phyloP scores from a whole-genome alignment of 2,797 vertebrate genomes.

The Toxotes lorentzi region DNA sequence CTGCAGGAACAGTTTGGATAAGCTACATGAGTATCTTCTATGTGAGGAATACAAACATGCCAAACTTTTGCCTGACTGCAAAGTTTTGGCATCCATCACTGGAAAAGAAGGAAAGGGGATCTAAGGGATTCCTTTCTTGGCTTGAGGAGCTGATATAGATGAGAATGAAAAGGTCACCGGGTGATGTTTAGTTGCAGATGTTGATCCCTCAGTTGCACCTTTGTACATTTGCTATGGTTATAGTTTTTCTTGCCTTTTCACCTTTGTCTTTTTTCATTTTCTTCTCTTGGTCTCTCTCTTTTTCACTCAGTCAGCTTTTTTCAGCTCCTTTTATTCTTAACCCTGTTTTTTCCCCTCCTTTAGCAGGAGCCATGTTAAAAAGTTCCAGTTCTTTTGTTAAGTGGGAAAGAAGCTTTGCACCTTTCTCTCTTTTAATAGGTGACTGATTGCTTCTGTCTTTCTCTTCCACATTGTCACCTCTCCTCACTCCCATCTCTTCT shows the following conservation, averaged over 20 bases:
- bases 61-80: constrained; percentile 43
- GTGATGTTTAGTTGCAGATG: constrained; percentile 40
- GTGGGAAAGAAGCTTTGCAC: constrained; percentile 20
- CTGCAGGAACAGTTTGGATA: constrained; percentile 67
- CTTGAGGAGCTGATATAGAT: constrained; percentile 50
- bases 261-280: not conserved
- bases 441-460: constrained; percentile 35
- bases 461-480: constrained; percentile 3
- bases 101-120: constrained; percentile 41
- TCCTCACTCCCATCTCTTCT: not conserved
- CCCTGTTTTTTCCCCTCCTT: constrained; percentile 1
- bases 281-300: not conserved
- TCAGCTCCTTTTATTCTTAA: constrained; percentile 1
- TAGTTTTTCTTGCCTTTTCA: not conserved
- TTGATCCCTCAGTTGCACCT: constrained; percentile 31
- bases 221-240: constrained; percentile 21
- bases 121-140: constrained; percentile 41
- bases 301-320: constrained; percentile 24
- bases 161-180: constrained; percentile 50
- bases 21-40: constrained; percentile 69
- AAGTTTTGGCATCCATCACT: constrained; percentile 36
- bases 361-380: constrained; percentile 23
- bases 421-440: constrained; percentile 5
- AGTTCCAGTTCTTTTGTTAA: constrained; percentile 18
- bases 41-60: constrained; percentile 72